A percentile compares a stretch with the other conserved stretches of the same genome.
These are phyloP conservation scores for Dichetophora obliterata DNA, from an alignment of 2,888 invertebrate genomes.

Conservation along the genomic window DNA sequence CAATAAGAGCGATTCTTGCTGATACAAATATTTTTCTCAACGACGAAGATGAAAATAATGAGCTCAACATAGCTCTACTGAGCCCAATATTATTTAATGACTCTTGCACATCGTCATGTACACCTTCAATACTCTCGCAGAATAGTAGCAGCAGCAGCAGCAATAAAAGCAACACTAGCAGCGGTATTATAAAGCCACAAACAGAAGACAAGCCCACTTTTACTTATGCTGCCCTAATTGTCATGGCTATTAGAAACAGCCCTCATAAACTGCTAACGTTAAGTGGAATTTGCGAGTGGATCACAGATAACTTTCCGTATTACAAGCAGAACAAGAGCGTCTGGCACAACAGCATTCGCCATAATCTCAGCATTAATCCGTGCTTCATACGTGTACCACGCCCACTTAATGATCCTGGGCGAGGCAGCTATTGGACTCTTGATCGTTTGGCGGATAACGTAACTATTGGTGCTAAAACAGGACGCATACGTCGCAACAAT, in stretches of 20 bases:
- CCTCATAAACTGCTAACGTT: slow-evolving; percentile 91
- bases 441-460: slow-evolving; percentile 96
- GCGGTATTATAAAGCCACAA: slow-evolving; percentile 35
- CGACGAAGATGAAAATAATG: not conserved
- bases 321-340: slow-evolving; percentile 97
- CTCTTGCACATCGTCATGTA: not conserved
- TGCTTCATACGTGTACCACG: slow-evolving; percentile 96
- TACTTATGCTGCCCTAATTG: slow-evolving; percentile 97
- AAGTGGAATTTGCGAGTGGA: slow-evolving; percentile 97
- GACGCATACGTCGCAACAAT: slow-evolving; percentile 82
- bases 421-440: slow-evolving; percentile 99
- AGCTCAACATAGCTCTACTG: slow-evolving; percentile 12
- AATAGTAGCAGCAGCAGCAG: not conserved
- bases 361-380: slow-evolving; percentile 80
- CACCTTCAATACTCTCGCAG: no score
- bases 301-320: slow-evolving; percentile 96
- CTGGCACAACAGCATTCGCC: slow-evolving; percentile 92
- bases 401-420: slow-evolving; percentile 97
- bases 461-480: slow-evolving; percentile 96
- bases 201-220: slow-evolving; percentile 83
- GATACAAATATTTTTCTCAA: slow-evolving; percentile 33
- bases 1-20: slow-evolving; percentile 58
- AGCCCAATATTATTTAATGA: not conserved
- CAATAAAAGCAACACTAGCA: slow-evolving; percentile 6
- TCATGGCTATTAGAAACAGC: slow-evolving; percentile 97